Evolutionary conservation across 2,113 vertebrate genomes (phyloP).

Genomic region (Oncorhynchus clarkii): DNA sequence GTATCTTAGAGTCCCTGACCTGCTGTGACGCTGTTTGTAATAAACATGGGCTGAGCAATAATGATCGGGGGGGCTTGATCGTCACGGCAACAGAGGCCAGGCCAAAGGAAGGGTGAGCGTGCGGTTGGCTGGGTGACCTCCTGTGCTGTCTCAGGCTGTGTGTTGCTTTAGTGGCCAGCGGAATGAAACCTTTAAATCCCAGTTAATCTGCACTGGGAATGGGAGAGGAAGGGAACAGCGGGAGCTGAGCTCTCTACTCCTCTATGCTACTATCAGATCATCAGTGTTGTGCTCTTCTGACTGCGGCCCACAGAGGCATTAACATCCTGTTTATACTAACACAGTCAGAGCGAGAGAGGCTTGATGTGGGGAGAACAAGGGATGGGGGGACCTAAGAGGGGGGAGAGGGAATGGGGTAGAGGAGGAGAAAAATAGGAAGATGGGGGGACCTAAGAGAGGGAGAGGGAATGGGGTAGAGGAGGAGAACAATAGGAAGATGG

Average conservation of each 20-base stretch:
- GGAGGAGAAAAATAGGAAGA: neutral
- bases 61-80: neutral
- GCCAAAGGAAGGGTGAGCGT: neutral
- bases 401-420: neutral
- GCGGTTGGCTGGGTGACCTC: constrained; percentile 37
- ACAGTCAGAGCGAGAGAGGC: neutral
- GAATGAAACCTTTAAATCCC: constrained; percentile 63
- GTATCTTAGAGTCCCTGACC: neutral
- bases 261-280: constrained; percentile 64
- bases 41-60: neutral
- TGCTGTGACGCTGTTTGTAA: neutral
- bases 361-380: neutral
- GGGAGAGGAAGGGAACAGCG: constrained; percentile 19
- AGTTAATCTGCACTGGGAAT: constrained; percentile 67
- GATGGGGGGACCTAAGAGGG: neutral
- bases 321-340: constrained; percentile 74
- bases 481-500: neutral
- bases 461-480: neutral
- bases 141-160: constrained; percentile 49
- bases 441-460: no score
- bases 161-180: constrained; percentile 52
- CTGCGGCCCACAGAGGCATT: constrained; percentile 58
- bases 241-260: constrained; percentile 32
- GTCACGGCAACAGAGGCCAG: neutral
- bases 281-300: constrained; percentile 60